Conservation (phyloP, 2,113 vertebrate species). For the Ancistrus triradiatus region DNA sequence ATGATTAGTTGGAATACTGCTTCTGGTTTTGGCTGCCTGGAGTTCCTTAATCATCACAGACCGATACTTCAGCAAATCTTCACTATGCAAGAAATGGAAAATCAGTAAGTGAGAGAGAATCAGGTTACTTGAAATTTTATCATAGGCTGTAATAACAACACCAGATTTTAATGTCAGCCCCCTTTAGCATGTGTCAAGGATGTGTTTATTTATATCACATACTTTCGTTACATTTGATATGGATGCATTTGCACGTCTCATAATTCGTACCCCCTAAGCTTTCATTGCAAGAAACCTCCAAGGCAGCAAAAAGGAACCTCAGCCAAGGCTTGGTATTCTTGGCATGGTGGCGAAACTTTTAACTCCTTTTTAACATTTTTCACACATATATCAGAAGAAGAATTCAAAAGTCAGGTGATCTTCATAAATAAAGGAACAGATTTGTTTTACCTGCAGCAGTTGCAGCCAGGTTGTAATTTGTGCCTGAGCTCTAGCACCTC, state of each 20-base stretch:
- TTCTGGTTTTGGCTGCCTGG: background rate
- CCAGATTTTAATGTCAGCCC: slow-evolving; percentile 12
- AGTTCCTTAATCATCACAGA: background rate
- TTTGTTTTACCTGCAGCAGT: no score
- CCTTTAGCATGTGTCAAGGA: slow-evolving; percentile 6
- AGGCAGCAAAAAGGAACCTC: slow-evolving; percentile 9
- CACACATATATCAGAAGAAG: no score
- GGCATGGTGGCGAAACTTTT: slow-evolving; percentile 26
- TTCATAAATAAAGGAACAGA: no score
- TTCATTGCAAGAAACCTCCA: slow-evolving; percentile 6
- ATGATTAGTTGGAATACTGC: no score
- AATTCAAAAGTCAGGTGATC: no score
- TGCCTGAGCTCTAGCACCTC: no score
- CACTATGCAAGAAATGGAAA: background rate
- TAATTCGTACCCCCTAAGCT: background rate
- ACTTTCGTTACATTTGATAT: background rate
- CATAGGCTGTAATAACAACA: slow-evolving; percentile 17
- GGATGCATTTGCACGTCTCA: slow-evolving; percentile 1
- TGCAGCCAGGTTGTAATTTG: no score
- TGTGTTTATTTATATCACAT: slow-evolving; percentile 29
- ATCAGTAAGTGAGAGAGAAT: background rate
- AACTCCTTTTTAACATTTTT: no score
- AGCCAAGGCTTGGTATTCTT: slow-evolving; percentile 19
- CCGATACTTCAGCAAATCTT: background rate
- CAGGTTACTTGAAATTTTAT: slow-evolving; percentile 32